Conservation (phyloP, 2,113 vertebrate genomes). For the Toxotes chatareus region DNA sequence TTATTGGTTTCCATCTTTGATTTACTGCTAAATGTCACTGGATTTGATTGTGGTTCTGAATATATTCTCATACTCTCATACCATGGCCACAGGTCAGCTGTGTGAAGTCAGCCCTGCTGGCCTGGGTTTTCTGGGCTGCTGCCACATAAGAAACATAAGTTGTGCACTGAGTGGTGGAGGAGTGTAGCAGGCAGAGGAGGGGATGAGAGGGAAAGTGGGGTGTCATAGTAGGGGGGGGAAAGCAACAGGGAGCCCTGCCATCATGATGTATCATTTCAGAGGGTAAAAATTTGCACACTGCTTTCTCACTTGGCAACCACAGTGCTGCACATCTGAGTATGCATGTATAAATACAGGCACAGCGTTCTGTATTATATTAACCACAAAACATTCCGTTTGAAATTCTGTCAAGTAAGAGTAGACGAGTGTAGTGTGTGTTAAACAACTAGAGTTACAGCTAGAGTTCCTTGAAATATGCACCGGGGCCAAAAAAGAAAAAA, state of each 20-base stretch:
- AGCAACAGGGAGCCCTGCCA: constrained; percentile 54
- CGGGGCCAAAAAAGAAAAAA: background rate
- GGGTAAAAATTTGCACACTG: constrained; percentile 31
- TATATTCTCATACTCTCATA: constrained; percentile 33
- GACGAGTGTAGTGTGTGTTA: constrained; percentile 2
- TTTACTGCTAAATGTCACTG: constrained; percentile 15
- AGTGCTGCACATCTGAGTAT: constrained; percentile 54
- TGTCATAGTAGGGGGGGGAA: constrained; percentile 42
- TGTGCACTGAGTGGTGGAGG: constrained; percentile 24
- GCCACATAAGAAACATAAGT: constrained; percentile 56
- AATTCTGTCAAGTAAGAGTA: constrained; percentile 44
- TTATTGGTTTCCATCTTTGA: constrained; percentile 18
- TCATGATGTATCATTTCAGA: constrained; percentile 35
- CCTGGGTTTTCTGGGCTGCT: constrained; percentile 50
- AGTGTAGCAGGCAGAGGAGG: constrained; percentile 30
- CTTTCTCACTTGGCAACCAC: constrained; percentile 45
- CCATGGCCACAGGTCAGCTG: constrained; percentile 27
- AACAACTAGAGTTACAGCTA: constrained; percentile 12
- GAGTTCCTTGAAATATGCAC: constrained; percentile 8
- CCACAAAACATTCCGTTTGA: constrained; percentile 25
- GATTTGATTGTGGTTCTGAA: constrained; percentile 30
- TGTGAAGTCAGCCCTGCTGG: constrained; percentile 31
- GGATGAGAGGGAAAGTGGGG: constrained; percentile 43
- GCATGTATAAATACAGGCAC: constrained; percentile 19
- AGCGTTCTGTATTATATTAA: constrained; percentile 24